A percentile compares a stretch with the other conserved stretches of the same genome.
Evolutionary conservation across 2,797 vertebrate species (phyloP).

Genomic region (Microhierax caerulescens): DNA sequence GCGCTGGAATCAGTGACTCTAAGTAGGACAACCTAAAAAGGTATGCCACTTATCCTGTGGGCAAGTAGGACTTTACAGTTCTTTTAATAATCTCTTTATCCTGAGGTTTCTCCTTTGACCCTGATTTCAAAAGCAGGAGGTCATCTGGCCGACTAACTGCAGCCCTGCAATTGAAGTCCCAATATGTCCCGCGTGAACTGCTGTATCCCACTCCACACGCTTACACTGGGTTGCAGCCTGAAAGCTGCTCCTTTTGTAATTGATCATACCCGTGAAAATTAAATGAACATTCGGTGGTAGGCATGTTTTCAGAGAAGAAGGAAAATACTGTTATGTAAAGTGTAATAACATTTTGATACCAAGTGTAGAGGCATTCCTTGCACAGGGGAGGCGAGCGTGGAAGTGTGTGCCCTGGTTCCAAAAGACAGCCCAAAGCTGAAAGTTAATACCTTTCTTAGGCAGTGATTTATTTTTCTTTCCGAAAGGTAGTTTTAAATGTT

Average conservation of each 20-base stretch:
- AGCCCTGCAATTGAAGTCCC: not conserved
- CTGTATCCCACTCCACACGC: not conserved
- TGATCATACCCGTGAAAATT: constrained; percentile 66
- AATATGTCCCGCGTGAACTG: not conserved
- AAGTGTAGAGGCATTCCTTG: not conserved
- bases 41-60: constrained; percentile 58
- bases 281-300: constrained; percentile 61
- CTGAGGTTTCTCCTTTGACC: constrained; percentile 54
- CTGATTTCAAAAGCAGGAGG: constrained; percentile 57
- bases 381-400: not conserved
- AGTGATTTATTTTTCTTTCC: constrained; percentile 16
- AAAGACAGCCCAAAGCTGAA: not conserved
- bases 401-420: not conserved
- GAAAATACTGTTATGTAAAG: constrained; percentile 62
- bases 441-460: not conserved
- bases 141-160: not conserved
- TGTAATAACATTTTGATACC: constrained; percentile 44
- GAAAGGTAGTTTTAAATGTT: not conserved
- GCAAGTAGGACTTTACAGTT: constrained; percentile 59
- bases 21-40: constrained; percentile 61
- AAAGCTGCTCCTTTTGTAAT: constrained; percentile 58
- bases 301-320: constrained; percentile 53
- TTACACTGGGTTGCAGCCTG: not conserved
- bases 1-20: constrained; percentile 30
- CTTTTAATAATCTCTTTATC: constrained; percentile 66